Percentiles rank a stretch among this genome's conserved stretches.
Evolutionary conservation across 2,797 vertebrate genomes (phyloP).

Genomic region (Takifugu ocellatus): DNA sequence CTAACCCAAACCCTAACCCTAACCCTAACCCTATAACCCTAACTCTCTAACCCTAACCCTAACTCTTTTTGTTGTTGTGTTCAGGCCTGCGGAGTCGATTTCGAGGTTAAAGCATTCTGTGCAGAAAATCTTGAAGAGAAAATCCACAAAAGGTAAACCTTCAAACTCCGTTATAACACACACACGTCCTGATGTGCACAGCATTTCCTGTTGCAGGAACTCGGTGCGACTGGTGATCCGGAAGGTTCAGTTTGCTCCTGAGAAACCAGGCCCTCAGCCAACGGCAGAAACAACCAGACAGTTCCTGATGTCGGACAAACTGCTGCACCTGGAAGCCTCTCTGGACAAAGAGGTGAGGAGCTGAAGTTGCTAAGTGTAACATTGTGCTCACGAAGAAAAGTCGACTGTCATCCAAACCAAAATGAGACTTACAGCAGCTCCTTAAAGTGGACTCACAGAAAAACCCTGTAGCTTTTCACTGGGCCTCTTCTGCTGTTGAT

Average conservation of each 20-base stretch:
- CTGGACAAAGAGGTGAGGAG: slow-evolving; percentile 90
- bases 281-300: slow-evolving; percentile 91
- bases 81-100: slow-evolving; percentile 95
- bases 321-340: slow-evolving; percentile 90
- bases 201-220: slow-evolving; percentile 76
- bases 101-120: slow-evolving; percentile 95
- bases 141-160: slow-evolving; percentile 90
- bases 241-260: slow-evolving; percentile 93
- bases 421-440: no score
- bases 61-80: slow-evolving; percentile 1
- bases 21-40: no score
- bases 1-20: no score
- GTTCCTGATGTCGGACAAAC: slow-evolving; percentile 97
- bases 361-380: no score
- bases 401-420: no score
- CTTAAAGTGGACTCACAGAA: no score
- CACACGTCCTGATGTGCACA: background rate
- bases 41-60: no score
- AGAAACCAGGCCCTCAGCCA: slow-evolving; percentile 90
- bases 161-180: background rate
- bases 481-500: no score
- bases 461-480: no score
- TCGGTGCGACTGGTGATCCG: slow-evolving; percentile 93
- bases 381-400: no score
- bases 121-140: slow-evolving; percentile 91